Conservation (phyloP, 1,140 invertebrate genomes). For the Asobara japonica region DNA sequence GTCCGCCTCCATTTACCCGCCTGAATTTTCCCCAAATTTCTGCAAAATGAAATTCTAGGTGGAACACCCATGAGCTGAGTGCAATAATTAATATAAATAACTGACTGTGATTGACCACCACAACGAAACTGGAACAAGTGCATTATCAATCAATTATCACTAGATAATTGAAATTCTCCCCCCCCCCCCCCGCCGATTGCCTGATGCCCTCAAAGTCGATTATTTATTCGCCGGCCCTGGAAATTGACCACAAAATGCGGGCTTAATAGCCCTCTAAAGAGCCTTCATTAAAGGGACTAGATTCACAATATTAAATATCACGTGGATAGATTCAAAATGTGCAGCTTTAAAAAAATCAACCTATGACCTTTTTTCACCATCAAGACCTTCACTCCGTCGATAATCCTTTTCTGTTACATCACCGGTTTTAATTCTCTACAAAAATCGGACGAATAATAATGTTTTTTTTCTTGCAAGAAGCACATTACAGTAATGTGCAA, state of each 20-base stretch:
- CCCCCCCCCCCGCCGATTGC: not conserved
- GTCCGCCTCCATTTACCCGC: not conserved
- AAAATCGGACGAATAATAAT: too few species aligned
- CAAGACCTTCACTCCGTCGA: too few species aligned
- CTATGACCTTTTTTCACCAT: too few species aligned
- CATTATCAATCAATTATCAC: not conserved
- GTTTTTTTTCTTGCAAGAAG: too few species aligned
- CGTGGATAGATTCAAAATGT: not conserved
- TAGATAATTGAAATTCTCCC: not conserved
- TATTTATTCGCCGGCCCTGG: not conserved
- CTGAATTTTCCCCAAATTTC: too few species aligned
- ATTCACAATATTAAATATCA: not conserved
- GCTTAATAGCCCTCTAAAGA: not conserved
- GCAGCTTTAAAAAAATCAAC: not conserved
- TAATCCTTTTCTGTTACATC: too few species aligned
- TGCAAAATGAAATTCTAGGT: not conserved
- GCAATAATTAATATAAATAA: not conserved
- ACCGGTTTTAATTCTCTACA: too few species aligned
- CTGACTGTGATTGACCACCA: not conserved
- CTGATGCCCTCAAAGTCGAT: not conserved
- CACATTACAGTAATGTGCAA: too few species aligned
- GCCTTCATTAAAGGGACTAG: not conserved
- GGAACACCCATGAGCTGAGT: not conserved
- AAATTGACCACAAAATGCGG: not conserved
- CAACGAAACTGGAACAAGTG: not conserved